Evolutionary conservation across 2,888 invertebrate genomes (phyloP).

Genomic region (Chrysina gloriosa): DNA sequence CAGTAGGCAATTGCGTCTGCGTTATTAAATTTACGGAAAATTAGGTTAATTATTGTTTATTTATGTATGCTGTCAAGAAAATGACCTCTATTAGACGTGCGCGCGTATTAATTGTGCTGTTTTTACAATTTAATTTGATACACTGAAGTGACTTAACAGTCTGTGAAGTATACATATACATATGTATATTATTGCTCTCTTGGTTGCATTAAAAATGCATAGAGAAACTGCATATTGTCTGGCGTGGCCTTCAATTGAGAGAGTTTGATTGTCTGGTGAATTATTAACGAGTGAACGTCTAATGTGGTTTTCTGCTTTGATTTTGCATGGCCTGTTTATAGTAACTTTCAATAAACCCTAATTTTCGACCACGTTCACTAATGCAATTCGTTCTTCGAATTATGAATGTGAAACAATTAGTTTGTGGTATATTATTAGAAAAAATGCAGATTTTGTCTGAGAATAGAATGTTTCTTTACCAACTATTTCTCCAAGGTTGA

Average conservation of each 20-base stretch:
- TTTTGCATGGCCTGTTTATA: too few relatives aligned
- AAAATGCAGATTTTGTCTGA: too few relatives aligned
- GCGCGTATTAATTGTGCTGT: not conserved
- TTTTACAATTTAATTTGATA: not conserved
- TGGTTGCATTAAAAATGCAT: not conserved
- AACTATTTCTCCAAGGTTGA: too few relatives aligned
- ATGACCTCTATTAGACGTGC: not conserved
- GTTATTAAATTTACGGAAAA: conserved; percentile 14
- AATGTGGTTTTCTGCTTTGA: conserved; percentile 11
- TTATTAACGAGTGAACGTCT: not conserved
- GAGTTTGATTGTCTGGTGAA: not conserved
- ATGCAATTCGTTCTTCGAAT: too few relatives aligned
- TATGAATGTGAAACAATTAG: too few relatives aligned
- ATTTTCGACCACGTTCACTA: too few relatives aligned
- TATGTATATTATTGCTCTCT: not conserved
- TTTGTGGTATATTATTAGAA: too few relatives aligned
- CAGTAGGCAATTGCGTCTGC: not conserved
- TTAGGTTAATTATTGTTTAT: conserved; percentile 18
- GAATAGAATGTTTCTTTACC: too few relatives aligned
- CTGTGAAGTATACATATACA: not conserved
- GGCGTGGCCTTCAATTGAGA: conserved; percentile 9
- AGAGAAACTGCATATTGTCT: conserved; percentile 17
- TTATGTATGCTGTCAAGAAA: not conserved
- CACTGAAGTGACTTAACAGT: not conserved
- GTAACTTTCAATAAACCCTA: too few relatives aligned